phyloP scores from a whole-genome alignment of 2,113 vertebrate species.

The Psephotus haematonotus region DNA sequence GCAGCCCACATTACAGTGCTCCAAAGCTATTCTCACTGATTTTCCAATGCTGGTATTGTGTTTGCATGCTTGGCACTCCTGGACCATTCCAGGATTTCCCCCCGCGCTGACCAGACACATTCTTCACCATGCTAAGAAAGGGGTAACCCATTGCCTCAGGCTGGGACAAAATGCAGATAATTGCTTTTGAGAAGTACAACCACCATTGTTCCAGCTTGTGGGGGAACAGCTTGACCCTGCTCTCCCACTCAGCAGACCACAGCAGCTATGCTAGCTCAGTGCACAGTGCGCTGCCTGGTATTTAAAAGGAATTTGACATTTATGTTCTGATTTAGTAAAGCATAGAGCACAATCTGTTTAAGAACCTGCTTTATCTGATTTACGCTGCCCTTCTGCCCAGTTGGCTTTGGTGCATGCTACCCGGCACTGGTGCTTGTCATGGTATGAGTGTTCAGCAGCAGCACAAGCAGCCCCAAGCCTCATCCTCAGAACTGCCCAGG shows the following conservation, averaged over 20 bases:
- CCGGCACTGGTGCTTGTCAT: background rate
- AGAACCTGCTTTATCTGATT: background rate
- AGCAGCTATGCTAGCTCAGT: background rate
- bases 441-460: background rate
- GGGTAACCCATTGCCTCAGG: background rate
- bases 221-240: background rate
- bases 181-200: background rate
- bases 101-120: constrained; percentile 7
- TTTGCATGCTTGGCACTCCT: background rate
- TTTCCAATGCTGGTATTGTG: constrained; percentile 3
- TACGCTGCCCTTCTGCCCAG: background rate
- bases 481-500: background rate
- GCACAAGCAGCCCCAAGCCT: background rate
- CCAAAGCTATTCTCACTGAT: background rate
- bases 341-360: constrained; percentile 25
- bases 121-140: background rate
- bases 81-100: constrained; percentile 41
- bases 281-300: background rate
- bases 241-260: background rate
- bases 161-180: background rate
- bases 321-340: constrained; percentile 10
- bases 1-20: constrained; percentile 30
- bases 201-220: background rate
- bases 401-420: background rate
- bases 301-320: constrained; percentile 69